Base-by-base conservation (phyloP, 2,113 vertebrate genomes). In the Thamnophis sirtalis region DNA sequence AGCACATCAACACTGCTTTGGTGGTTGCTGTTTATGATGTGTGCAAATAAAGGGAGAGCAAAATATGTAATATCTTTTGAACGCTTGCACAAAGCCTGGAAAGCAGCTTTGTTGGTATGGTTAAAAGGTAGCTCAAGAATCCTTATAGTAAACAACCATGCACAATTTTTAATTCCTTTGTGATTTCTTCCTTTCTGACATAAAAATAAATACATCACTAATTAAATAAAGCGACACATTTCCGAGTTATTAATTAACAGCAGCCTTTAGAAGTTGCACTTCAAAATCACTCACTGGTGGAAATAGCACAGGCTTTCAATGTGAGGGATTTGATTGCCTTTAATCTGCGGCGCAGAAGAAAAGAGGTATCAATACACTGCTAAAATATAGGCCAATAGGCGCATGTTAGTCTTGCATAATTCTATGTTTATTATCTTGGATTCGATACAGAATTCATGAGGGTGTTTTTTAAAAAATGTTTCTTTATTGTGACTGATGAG, bases 371-470 rank as follows among this genome's bases (percentile, higher is more conserved):
- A 63, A 33, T 87, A 87, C 86, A 68, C 85, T 91, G 48, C 48
- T 91, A 51, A 87, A 63, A 33, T n/a, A 86, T 91, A 86, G 84
- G 58, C 55, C 84, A 87, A 87, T 87, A 68, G 51, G 85, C 53
- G 58, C 80, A 84, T 84, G 84, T 91, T 7, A 85, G 73, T 19
- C 54, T 43, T 91, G 21, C 15, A 49, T 58, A 85, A 91, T 53
- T 58, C 48, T 24, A 5, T 87, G 19, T 87, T 68, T 87, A 26
- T 87, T 68, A 26, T 51, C 48, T 63, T 33, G 43, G 48, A 19
- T 91, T n/a, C 19, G 33, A 60, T 50, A 53, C 48, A 68, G n/a
- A 43, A 68, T 87, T 86, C 60, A 86, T 26, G 28, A 86, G 33
- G 13, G 0, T 55, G 38, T 80, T 33, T 22, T 43, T n/a, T n/a